A percentile compares a stretch with the other conserved stretches of the same genome.
These are phyloP conservation scores for Drosophila azteca DNA, from an alignment of 1,140 invertebrate species.

Conservation along the genomic window DNA sequence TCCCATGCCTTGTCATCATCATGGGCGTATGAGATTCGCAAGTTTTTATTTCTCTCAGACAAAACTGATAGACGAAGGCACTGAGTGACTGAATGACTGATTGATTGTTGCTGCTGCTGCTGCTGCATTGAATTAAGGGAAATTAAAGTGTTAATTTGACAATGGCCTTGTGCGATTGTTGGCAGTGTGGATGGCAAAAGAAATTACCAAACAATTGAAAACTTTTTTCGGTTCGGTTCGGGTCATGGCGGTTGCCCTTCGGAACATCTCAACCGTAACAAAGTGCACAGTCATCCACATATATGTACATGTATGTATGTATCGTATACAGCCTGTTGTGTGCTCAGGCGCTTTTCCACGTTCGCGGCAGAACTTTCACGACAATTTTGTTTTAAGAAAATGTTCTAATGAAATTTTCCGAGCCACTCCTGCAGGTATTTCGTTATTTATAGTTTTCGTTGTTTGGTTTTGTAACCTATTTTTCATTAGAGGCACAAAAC, in stretches of 20 bases:
- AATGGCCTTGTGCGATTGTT: slow-evolving; percentile 1
- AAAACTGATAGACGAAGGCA: background rate
- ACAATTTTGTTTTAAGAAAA: slow-evolving; percentile 41
- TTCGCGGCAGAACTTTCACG: slow-evolving; percentile 18
- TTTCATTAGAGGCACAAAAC: slow-evolving; percentile 39
- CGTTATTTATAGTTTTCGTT: slow-evolving; percentile 45
- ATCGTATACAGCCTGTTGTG: background rate
- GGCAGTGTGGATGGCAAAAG: slow-evolving; percentile 1
- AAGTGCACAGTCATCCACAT: background rate
- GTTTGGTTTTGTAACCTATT: slow-evolving; percentile 19
- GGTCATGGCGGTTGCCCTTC: slow-evolving; percentile 39
- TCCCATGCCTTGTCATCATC: background rate
- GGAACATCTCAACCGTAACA: slow-evolving; percentile 30
- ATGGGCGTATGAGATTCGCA: slow-evolving; percentile 5
- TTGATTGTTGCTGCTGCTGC: slow-evolving; percentile 31
- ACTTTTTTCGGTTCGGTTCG: slow-evolving; percentile 15
- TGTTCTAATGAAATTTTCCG: slow-evolving; percentile 39
- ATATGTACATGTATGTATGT: background rate
- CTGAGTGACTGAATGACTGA: slow-evolving; percentile 18
- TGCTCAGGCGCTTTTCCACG: slow-evolving; percentile 8
- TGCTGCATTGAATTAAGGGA: slow-evolving; percentile 19
- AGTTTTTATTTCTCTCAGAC: slow-evolving; percentile 3
- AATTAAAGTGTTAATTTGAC: slow-evolving; percentile 53
- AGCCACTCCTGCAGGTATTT: slow-evolving; percentile 27
- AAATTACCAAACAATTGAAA: slow-evolving; percentile 38